phyloP scores from a whole-genome alignment of 2,888 invertebrate genomes.

The Strigamia maritima region DNA sequence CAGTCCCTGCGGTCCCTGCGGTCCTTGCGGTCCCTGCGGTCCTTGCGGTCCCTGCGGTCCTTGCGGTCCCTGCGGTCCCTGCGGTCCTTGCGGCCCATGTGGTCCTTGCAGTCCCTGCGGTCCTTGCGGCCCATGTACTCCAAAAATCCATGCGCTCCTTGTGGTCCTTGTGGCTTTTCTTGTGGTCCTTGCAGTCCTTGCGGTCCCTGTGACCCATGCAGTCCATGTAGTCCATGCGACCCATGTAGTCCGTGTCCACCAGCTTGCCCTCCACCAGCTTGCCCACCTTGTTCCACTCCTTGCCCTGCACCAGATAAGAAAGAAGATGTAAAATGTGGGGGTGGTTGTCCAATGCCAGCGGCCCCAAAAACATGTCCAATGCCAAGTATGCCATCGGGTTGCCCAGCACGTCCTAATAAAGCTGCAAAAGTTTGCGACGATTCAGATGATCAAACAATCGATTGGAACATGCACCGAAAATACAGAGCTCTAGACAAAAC shows the following conservation, averaged over 20 bases:
- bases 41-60: neutral
- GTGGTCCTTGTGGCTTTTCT: slow-evolving; percentile 33
- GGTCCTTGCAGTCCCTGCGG: neutral
- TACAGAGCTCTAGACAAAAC: neutral
- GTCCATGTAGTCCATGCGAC: slow-evolving; percentile 1
- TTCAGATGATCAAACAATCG: neutral
- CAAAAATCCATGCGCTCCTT: slow-evolving; percentile 13
- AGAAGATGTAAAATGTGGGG: neutral
- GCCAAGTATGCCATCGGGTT: neutral
- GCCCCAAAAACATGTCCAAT: neutral
- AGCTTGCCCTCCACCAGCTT: neutral
- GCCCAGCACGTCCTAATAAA: neutral
- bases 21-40: neutral
- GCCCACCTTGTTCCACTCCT: neutral
- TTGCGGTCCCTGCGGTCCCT: neutral
- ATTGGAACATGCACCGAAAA: neutral
- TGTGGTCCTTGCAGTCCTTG: slow-evolving; percentile 33
- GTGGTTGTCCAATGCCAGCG: neutral
- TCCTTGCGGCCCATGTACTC: slow-evolving; percentile 15
- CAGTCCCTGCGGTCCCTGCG: neutral
- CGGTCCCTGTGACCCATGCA: slow-evolving; percentile 19
- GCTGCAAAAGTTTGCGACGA: neutral
- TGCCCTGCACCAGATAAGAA: neutral
- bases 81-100: neutral
- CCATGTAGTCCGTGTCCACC: neutral